Evolutionary conservation across 2,888 invertebrate genomes (phyloP), one percentile per base, ranked within the genome.

Genomic region (Tribolium freemani): DNA sequence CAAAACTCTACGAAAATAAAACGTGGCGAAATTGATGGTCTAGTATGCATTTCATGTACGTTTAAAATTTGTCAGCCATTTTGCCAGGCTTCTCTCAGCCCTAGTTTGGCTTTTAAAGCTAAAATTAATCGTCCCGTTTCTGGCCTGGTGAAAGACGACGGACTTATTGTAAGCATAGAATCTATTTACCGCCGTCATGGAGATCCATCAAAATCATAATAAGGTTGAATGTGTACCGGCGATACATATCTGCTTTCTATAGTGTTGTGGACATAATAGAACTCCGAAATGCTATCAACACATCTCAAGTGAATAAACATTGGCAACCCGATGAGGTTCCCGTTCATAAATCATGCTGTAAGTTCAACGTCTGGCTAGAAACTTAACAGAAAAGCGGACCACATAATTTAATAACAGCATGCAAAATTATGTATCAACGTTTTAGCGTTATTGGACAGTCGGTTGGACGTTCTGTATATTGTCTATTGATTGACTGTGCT

Each of bases 261-360:
- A 53, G 60, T 57, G 51, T 54, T 45, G 45, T 61, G 71, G 71
- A 67, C 60, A 69, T 72, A 73, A 71, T 73, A 58, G 56, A 58
- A 72, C 56, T 69, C 50, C 63, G 48, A 72, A 63, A 57, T 46
- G 63, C 60, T 56, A 67, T 70, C 67, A 67, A 73, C 70, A 73
- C 64, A 73, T 73, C 61, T 73, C 60, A 38, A 66, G 60, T 56
- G 73, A 70, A 73, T 70, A 73, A 73, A 73, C 73, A 73, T 73
- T 70, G 63, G 60, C 51, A 60, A 58, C 50, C 54, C 69, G 69
- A 72, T 30, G 67, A 67, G 67, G 61, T 66, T 38, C 51, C 54
- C 16, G 26, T 63, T 46, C 68, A 72, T 63, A 72, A 72, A 68
- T 72, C 68, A 68, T 69, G 72, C 48, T 50, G 9, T 48, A 48